phyloP scores from a whole-genome alignment of 1,140 invertebrate genomes.

The Brevipalpus yothersi region DNA sequence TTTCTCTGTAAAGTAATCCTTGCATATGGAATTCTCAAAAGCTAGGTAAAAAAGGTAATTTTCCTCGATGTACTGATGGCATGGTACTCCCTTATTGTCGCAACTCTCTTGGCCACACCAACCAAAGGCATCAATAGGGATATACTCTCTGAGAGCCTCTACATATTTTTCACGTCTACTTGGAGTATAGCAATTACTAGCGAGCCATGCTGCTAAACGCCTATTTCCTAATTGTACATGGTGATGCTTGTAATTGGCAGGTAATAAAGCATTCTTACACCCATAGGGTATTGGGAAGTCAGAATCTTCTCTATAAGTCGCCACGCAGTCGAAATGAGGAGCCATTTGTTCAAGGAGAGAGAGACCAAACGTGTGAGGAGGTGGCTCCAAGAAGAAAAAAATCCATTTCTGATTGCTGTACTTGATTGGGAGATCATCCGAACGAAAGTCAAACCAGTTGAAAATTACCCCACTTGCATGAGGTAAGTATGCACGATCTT shows the following conservation, averaged over 20 bases:
- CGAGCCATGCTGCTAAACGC: conserved; percentile 28
- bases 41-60: conserved; percentile 20
- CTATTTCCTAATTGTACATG: conserved; percentile 8
- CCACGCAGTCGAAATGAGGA: conserved; percentile 78
- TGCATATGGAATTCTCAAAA: conserved; percentile 21
- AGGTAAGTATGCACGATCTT: conserved; percentile 3
- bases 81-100: conserved; percentile 8
- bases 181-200: conserved; percentile 31
- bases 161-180: conserved; percentile 30
- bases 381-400: conserved; percentile 13
- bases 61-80: conserved; percentile 10
- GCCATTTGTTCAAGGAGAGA: conserved; percentile 23
- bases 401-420: conserved; percentile 11
- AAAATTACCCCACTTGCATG: background rate
- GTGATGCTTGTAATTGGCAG: background rate
- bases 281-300: conserved; percentile 26
- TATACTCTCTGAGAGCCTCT: conserved; percentile 24
- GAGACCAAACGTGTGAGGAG: conserved; percentile 10
- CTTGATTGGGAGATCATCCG: conserved; percentile 16
- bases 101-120: conserved; percentile 22
- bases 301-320: conserved; percentile 71
- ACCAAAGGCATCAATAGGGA: conserved; percentile 42
- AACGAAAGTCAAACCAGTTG: conserved; percentile 8
- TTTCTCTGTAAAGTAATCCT: conserved; percentile 23
- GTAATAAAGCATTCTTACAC: background rate